Base-by-base conservation (phyloP, 1,140 invertebrate species). In the Cydia strobilella region DNA sequence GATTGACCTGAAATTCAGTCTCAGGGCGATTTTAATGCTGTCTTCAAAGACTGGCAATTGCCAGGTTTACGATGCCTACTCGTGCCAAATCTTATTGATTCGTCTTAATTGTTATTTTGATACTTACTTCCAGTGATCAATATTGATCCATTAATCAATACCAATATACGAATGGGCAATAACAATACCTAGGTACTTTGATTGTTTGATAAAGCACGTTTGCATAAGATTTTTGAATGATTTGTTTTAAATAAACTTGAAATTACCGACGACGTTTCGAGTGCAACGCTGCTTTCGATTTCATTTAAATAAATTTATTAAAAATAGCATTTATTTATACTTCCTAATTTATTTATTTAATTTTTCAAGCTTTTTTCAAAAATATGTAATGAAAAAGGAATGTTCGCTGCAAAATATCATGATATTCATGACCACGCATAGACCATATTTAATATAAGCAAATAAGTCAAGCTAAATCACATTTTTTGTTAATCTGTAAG, bases 1-100 rank as follows among this genome's bases (percentile, higher is more conserved):
- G 54, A 59, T 59, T 59, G 54, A 59, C 20, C 54, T 59, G 54
- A 59, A 59, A 59, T 59, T 59, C 54, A 59, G 20, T 23, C 54
- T 23, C 18, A 1, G 20, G 10, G 1, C 20, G 10, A 59, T 59
- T 54, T 59, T 59, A 59, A 2, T 59, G 20, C 54, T 20, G 54
- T 23, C 54, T 59, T 59, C 54, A 59, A 59, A 59, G 54, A 23
- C 54, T 7, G 54, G 18, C 18, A 59, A 59, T 59, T 59, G 18
- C 18, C 54, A 59, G 20, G 7, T 59, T 59, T 59, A 59, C 54
- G 54, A 59, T 23, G 54, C 10, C 3, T 59, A 59, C 51, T 59
- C 20, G 2, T 59, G 54, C 54, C 54, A 59, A 59, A 59, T 59
- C 54, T 59, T 23, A 59, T 59, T 20, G 54, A 59, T 59, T 7